Base-by-base conservation (phyloP, 2,113 vertebrate species). In the Passerina amoena region DNA sequence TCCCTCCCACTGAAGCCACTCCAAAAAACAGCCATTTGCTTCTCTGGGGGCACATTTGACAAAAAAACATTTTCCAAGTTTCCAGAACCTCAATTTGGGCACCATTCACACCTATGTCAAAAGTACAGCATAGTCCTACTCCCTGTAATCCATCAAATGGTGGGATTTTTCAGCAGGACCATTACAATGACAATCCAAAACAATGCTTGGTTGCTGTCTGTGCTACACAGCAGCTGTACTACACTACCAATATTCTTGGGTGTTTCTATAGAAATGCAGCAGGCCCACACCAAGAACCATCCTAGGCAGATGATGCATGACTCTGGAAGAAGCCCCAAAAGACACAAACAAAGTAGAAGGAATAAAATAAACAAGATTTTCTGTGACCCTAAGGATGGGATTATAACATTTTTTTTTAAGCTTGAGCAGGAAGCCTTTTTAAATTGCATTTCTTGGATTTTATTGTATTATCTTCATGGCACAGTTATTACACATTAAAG, bases 401-500 rank as follows among this genome's bases (percentile, higher is more conserved):
- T 97, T 97, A 96, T 92, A 89, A 96, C 94, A 18, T 90, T 89
- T 96, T 87, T 96, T 70, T 80, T 91, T 37, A 89, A 96, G 80
- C 86, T 96, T 85, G 95, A 96, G 82, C 86, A 66, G 57, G 97
- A 98, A 98, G 95, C 96, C 96, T 93, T 93, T 90, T 91, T 95
- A 97, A 98, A 98, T 98, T 97, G 94, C 94, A 97, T 98, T 97
- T 97, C 96, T 97, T 86, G 14, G 85, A 94, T 97, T 97, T 97
- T 97, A 98, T 98, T 95, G 81, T 96, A 97, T 98, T 98, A 98
- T 91, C 96, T 97, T 97, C 91, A 93, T 94, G 92, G 96, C 92
- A 87, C 96, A 90, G 98, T 97, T 98, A 98, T 98, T 98, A 98
- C 97, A 97, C 96, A 97, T 97, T 98, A 96, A 98, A 97, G 97